Conservation (phyloP, 23 tunicate genomes). For the Phallusia fumigata region DNA sequence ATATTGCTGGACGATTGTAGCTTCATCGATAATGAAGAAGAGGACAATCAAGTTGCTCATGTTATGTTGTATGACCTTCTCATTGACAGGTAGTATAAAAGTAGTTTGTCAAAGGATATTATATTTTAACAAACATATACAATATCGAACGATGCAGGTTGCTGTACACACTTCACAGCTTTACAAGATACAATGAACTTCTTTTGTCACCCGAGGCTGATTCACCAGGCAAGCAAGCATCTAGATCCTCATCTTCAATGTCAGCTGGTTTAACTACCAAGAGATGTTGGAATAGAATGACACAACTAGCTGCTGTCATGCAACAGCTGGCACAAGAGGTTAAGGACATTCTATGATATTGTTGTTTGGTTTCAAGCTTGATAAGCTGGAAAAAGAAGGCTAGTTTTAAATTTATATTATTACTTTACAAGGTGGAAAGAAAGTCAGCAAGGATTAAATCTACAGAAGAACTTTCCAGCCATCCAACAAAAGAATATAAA, state of each 20-base stretch:
- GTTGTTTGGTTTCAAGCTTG: neutral
- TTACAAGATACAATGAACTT: constrained; percentile 78
- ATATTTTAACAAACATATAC: too few species aligned
- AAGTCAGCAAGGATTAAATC: neutral
- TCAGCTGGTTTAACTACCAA: constrained; percentile 80
- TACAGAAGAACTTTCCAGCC: neutral
- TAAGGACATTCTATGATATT: neutral
- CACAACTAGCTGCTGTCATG: constrained; percentile 61
- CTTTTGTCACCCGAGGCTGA: constrained; percentile 27
- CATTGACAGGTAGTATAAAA: constrained; percentile 66
- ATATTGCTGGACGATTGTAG: constrained; percentile 37
- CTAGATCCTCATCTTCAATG: constrained; percentile 27
- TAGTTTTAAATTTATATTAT: neutral
- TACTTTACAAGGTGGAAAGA: neutral
- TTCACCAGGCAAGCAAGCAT: neutral
- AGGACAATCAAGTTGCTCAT: constrained; percentile 72
- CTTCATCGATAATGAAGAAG: constrained; percentile 63
- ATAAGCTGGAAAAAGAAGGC: neutral
- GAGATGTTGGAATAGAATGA: constrained; percentile 77
- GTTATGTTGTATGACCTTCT: constrained; percentile 83
- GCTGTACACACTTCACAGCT: constrained; percentile 67
- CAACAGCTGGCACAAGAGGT: constrained; percentile 76
- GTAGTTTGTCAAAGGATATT: neutral
- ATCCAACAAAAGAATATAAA: neutral
- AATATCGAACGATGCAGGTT: constrained; percentile 22